These are phyloP conservation scores for Corythornis leucogaster DNA, from an alignment of 2,797 vertebrate genomes.

Conservation along the genomic window DNA sequence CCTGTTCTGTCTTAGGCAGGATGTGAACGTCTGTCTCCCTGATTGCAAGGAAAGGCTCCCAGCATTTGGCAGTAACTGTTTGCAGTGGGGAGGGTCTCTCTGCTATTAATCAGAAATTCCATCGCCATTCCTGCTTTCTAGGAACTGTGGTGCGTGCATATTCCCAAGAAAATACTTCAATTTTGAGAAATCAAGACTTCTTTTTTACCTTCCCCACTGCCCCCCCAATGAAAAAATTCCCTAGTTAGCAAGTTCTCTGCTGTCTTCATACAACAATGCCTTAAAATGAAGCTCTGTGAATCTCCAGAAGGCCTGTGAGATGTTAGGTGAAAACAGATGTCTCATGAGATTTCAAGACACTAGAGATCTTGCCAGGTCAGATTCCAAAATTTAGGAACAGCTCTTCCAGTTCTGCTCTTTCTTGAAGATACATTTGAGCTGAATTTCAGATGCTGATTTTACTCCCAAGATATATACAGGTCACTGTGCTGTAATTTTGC, in stretches of 20 bases:
- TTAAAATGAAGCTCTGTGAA: background rate
- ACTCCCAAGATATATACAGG: background rate
- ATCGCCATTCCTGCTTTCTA: background rate
- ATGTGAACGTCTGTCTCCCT: background rate
- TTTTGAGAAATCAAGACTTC: background rate
- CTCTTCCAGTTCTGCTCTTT: background rate
- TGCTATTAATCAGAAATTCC: constrained; percentile 33
- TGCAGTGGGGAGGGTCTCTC: background rate
- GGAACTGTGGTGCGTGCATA: background rate
- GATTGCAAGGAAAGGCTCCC: background rate
- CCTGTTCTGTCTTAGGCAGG: background rate
- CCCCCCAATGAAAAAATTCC: background rate
- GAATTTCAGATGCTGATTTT: background rate
- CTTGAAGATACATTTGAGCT: background rate
- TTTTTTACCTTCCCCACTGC: background rate
- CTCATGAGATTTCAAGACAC: background rate
- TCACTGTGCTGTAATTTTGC: background rate
- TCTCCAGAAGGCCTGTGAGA: background rate
- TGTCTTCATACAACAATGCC: background rate
- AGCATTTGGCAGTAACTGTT: background rate
- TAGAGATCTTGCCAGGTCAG: background rate
- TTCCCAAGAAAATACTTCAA: background rate
- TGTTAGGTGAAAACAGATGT: constrained; percentile 20
- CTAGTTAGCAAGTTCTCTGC: background rate
- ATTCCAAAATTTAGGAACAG: background rate